A percentile compares a stretch with the other conserved stretches of the same genome.
Conservation (phyloP, 2,797 vertebrate genomes). For the Agapornis canus region DNA sequence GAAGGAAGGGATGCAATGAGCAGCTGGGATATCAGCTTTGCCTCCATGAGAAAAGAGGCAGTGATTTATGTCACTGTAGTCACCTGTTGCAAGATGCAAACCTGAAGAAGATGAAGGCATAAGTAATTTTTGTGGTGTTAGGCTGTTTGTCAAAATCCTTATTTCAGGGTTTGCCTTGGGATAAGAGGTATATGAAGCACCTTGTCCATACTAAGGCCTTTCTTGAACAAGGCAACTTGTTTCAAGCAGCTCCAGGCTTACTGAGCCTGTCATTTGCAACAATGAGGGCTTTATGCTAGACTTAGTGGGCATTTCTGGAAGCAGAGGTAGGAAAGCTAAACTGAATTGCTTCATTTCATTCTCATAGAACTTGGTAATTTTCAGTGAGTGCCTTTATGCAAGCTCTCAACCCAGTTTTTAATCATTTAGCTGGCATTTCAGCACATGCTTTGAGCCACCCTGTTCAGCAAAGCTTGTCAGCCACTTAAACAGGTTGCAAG, state of each 20-base stretch:
- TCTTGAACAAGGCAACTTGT: background rate
- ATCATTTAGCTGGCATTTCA: constrained; percentile 53
- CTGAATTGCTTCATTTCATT: constrained; percentile 33
- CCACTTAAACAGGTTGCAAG: constrained; percentile 10
- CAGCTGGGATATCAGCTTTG: background rate
- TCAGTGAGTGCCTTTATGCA: constrained; percentile 15
- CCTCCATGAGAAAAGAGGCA: background rate
- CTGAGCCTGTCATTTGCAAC: background rate
- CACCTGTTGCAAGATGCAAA: background rate
- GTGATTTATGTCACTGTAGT: background rate
- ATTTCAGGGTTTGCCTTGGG: background rate
- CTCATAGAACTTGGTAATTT: constrained; percentile 31
- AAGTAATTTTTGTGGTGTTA: background rate
- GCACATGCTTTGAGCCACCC: background rate
- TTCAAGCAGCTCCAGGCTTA: background rate
- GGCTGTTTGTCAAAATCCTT: background rate
- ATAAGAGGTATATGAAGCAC: background rate
- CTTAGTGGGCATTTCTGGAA: background rate
- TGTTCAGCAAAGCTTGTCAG: constrained; percentile 25
- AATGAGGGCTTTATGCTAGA: background rate
- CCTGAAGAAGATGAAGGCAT: background rate
- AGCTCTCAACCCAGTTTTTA: constrained; percentile 37
- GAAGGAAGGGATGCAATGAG: background rate
- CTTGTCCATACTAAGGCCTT: background rate
- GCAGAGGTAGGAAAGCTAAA: background rate